A percentile compares a stretch with the other conserved stretches of the same genome.
Evolutionary conservation across 2,888 invertebrate genomes (phyloP).

Genomic region (Torymus auratus): DNA sequence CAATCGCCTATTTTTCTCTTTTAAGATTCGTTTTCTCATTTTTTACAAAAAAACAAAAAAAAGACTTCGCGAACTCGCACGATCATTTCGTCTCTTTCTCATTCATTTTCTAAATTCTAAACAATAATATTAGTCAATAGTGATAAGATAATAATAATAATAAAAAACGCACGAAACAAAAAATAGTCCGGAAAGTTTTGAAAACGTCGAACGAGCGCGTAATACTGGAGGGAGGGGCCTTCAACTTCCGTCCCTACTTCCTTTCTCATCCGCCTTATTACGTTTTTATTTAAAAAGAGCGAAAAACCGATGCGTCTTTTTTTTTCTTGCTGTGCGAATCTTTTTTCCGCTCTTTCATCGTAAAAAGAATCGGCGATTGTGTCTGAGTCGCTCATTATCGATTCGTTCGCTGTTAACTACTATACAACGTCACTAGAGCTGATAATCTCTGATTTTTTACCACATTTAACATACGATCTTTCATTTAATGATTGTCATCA

Average conservation of each 20-base stretch:
- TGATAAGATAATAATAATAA: slow-evolving; percentile 28
- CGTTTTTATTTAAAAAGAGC: slow-evolving; percentile 21
- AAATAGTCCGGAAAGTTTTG: slow-evolving; percentile 35
- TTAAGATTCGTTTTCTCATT: slow-evolving; percentile 24
- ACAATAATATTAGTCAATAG: slow-evolving; percentile 40
- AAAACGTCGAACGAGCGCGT: slow-evolving; percentile 56
- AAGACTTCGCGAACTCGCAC: slow-evolving; percentile 29
- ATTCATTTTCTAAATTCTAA: slow-evolving; percentile 39
- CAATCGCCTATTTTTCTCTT: slow-evolving; percentile 18
- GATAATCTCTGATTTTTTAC: slow-evolving; percentile 44
- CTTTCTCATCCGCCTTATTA: slow-evolving; percentile 41
- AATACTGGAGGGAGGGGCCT: slow-evolving; percentile 54
- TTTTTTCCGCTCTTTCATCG: slow-evolving; percentile 12
- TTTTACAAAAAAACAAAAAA: slow-evolving; percentile 27
- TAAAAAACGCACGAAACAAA: slow-evolving; percentile 42
- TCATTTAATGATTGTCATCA: slow-evolving; percentile 48
- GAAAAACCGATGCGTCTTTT: slow-evolving; percentile 34
- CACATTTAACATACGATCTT: slow-evolving; percentile 23
- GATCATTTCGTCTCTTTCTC: slow-evolving; percentile 44
- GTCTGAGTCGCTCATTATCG: slow-evolving; percentile 50
- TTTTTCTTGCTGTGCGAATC: not conserved
- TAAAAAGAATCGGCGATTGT: slow-evolving; percentile 37
- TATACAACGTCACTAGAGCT: not conserved
- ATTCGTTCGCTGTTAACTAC: slow-evolving; percentile 23
- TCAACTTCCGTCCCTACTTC: slow-evolving; percentile 49